Evolutionary conservation across 2,888 invertebrate species (phyloP), one percentile per base, ranked within the genome.

Genomic region (Mongoloraphidia duomilia): DNA sequence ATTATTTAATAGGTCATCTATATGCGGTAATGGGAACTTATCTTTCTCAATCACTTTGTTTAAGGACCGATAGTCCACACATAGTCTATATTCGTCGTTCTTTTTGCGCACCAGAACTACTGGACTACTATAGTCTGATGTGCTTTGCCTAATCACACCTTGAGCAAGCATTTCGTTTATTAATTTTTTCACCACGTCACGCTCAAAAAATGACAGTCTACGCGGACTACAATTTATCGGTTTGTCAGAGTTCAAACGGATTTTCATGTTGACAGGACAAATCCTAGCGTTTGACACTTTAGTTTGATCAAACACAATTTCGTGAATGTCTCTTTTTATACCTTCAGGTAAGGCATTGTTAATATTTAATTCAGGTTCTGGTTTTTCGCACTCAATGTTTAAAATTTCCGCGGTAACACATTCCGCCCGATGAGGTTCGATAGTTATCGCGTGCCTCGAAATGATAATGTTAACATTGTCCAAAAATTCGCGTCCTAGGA

Each of bases 41-140:
- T 49, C 39, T 9, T 34, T 17, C n/a, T 33, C 41, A 6, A 38
- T 49, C n/a, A 49, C 26, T 17, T 49, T 49, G 40, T 49, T 49
- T 14, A 49, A 35, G 9, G 47, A 37, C 3, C 49, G 48, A 40
- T 50, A 49, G 14, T 49, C 49, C n/a, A 49, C 39, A 12, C 47
- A 49, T n/a, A 49, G 14, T 12, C 49, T 37, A n/a, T 37, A 11
- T n/a, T 39, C 33, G 12, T 49, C 49, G 14, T 37, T n/a, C 34
- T 49, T 40, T 11, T 36, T 36, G 9, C 11, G 9, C 9, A 11
- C 11, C 11, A 36, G 11, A 10, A 36, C 37, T 36, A 36, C 37
- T 11, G 37, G 37, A 11, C 37, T 36, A 9, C 9, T 10, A 11
- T 36, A 36, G 11, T 36, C 37, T 9, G 11, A 36, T 9, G 9